Base-by-base conservation (phyloP, 1,140 invertebrate species). In the Dreissena rostriformis region DNA sequence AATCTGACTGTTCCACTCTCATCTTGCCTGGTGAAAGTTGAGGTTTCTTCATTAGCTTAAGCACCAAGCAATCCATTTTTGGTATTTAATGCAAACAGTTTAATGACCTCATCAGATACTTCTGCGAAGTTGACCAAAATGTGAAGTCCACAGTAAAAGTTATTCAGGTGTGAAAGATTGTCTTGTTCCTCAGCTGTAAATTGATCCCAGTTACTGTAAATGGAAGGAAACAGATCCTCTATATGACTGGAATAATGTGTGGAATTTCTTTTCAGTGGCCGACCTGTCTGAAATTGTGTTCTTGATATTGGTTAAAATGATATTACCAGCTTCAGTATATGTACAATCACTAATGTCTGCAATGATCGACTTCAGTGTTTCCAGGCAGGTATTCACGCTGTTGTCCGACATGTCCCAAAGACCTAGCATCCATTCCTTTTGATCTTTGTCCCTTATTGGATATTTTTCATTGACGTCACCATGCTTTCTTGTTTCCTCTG, bases 281-380 rank as follows among this genome's bases (percentile, higher is more conserved):
- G 86, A 74, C 24, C 76, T 28, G 65, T 86, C 82, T 51, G 82
- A 84, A 82, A 86, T 86, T 39, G 85, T 86, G 49, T 84, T 86
- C 71, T 81, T 84, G 0, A 86, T 86, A 17, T 86, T 75, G 4
- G 17, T 57, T 55, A 86, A 63, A 70, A 86, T 85, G 49, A n/a
- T 11, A 49, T 75, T 85, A 51, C 82, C 82, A 63, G 51, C 51
- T 24, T 63, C 19, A 39, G 75, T 39, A 19, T 65, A 15, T 1
- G 75, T 77, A 66, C 61, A 77, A 7, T 77, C 51, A 68, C 28
- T 70, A 24, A 65, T 73, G 19, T 81, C 79, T 39, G 52, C 29
- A 39, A 71, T 73, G 65, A 81, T 72, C 51, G 51, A 22, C 57
- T 73, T 61, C 0, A 73, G 51, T 63, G 65, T 84, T 19, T 76